phyloP scores from a whole-genome alignment of 1,140 invertebrate genomes.

The Hycleus cichorii region DNA sequence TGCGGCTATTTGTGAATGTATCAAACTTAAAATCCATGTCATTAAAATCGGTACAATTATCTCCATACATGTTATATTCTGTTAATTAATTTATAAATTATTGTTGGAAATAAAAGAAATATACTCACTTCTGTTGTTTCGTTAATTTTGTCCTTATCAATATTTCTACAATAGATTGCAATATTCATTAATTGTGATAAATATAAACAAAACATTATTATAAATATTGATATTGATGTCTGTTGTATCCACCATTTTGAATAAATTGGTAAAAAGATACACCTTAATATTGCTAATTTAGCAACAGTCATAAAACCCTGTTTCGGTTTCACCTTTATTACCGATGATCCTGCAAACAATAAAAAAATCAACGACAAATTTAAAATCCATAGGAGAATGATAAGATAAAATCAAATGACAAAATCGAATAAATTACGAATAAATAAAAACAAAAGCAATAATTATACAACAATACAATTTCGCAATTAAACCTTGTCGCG shows the following conservation, averaged over 20 bases:
- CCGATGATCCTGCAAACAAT: constrained; percentile 69
- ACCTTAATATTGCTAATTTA: constrained; percentile 66
- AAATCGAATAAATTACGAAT: no score
- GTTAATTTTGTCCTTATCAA: neutral
- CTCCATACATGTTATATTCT: constrained; percentile 53
- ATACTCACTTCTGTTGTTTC: constrained; percentile 24
- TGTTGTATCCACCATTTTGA: constrained; percentile 84
- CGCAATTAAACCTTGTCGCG: neutral
- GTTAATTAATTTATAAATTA: no score
- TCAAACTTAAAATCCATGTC: constrained; percentile 72
- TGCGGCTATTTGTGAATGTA: constrained; percentile 87
- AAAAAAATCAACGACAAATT: constrained; percentile 4
- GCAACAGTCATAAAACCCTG: constrained; percentile 77
- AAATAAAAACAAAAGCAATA: neutral
- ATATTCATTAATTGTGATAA: constrained; percentile 43
- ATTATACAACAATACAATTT: neutral
- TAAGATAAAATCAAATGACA: no score
- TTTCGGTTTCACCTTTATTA: constrained; percentile 88
- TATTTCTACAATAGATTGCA: constrained; percentile 46
- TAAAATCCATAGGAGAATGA: constrained; percentile 2
- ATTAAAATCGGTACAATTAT: constrained; percentile 70
- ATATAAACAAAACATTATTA: constrained; percentile 43
- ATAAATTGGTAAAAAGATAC: constrained; percentile 75
- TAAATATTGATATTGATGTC: constrained; percentile 67
- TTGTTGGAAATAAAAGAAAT: neutral